Evolutionary conservation across 2,797 vertebrate species (phyloP).

Genomic region (Sternotherus odoratus): DNA sequence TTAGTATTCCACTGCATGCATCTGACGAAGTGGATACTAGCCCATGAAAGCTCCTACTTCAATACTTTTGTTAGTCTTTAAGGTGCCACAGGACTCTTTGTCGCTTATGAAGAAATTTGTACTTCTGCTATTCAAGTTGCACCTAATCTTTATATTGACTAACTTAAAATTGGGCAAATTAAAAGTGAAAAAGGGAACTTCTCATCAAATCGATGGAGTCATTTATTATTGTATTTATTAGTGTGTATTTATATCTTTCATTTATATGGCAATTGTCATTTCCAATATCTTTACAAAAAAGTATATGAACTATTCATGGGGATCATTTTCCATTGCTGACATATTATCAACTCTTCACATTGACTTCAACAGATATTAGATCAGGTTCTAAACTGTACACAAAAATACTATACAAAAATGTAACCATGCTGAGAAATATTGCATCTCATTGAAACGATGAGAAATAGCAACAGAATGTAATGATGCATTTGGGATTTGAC

Average conservation of each 20-base stretch:
- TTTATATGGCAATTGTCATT: neutral
- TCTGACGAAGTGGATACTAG: too few species aligned
- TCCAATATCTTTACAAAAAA: neutral
- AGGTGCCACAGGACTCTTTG: too few species aligned
- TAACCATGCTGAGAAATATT: neutral
- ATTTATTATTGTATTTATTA: neutral
- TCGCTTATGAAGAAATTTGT: too few species aligned
- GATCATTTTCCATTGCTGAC: neutral
- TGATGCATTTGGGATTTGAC: neutral
- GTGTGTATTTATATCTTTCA: neutral
- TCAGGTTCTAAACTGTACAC: neutral
- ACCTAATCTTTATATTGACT: too few species aligned
- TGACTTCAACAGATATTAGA: neutral
- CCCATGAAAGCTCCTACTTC: too few species aligned
- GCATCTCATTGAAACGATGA: neutral
- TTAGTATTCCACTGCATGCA: too few species aligned
- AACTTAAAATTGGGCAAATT: neutral
- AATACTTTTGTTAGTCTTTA: too few species aligned
- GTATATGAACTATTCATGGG: neutral
- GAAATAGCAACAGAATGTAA: neutral
- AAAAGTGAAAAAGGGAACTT: neutral
- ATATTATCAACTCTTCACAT: neutral
- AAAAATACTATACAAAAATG: neutral
- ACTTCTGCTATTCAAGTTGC: too few species aligned
- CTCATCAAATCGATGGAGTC: neutral